Evolutionary conservation across 2,797 vertebrate genomes (phyloP).

Genomic region (Phalanger gymnotis): DNA sequence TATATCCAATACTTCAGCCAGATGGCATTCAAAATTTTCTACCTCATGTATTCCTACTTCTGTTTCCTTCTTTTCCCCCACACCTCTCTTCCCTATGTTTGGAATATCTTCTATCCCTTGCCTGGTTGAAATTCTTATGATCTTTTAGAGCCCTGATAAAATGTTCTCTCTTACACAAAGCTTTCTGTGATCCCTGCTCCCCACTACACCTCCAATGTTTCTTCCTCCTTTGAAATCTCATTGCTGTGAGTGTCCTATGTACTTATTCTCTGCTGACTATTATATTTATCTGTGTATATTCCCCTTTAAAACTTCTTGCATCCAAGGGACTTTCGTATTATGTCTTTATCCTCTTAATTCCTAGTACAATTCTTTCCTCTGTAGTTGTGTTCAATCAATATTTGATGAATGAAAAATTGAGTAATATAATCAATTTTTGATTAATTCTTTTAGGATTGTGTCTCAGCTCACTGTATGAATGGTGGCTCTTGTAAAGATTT

Average conservation of each 20-base stretch:
- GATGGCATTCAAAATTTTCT: too few species aligned
- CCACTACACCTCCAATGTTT: neutral
- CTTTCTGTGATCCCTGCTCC: neutral
- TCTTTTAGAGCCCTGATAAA: neutral
- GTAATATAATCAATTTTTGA: neutral
- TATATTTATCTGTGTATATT: neutral
- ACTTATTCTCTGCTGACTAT: neutral
- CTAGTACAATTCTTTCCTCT: neutral
- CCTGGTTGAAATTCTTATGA: too few species aligned
- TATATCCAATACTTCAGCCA: too few species aligned
- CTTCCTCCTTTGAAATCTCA: neutral
- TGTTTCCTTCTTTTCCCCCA: too few species aligned
- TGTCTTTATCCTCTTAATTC: neutral
- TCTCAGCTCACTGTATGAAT: slow-evolving; percentile 84
- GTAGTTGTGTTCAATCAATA: neutral
- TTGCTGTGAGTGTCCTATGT: neutral
- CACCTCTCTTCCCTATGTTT: too few species aligned
- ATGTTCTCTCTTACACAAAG: neutral
- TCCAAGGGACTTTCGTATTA: too few species aligned
- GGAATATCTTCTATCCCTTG: too few species aligned
- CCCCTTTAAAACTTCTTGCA: neutral
- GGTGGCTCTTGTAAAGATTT: slow-evolving; percentile 88
- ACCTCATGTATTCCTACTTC: too few species aligned
- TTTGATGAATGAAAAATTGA: neutral
- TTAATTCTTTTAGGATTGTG: slow-evolving; percentile 86